Evolutionary conservation across 2,888 invertebrate species (phyloP), one percentile per base, ranked within the genome.

Genomic region (Tribolium freemani): DNA sequence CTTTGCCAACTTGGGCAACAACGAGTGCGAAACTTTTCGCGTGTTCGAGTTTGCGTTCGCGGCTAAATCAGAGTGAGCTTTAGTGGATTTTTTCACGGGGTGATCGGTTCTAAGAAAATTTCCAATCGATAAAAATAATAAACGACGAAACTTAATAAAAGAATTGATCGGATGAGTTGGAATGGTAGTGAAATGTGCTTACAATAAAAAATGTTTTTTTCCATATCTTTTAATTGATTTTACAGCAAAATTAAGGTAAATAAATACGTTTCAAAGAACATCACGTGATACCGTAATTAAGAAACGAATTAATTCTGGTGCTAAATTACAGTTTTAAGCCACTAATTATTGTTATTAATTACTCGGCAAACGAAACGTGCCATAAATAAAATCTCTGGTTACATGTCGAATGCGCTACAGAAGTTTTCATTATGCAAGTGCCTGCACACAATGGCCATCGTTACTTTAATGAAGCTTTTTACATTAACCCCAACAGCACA

Each of bases 1-100:
- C 75, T 78, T 80, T 77, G 80, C 77, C 75, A 79, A 80, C 77
- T 76, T 80, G 76, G 80, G 76, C 75, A 79, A 80, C 77, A 76
- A 77, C 10, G 69, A 75, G 77, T 79, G 79, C 78, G 77, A 80
- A 77, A 77, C 56, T 79, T 80, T 78, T 75, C 76, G 77, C 76
- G 77, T 76, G 77, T 50, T 31, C 5, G 10, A 16, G 72, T 54
- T 69, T 51, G 72, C 45, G 58, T 58, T 72, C 71, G 71, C 73
- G 74, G 69, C 70, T 61, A 63, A 71, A 61, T 74, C 60, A 5
- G 64, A 72, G 44, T 71, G 61, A 57, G 44, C 56, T 50, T 11
- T 50, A 38, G 20, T 16, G 45, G 26, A 54, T 38, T 64, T 58
- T 38, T 46, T 0, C 13, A 38, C 56, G 11, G 21, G 21, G 58